Evolutionary conservation across 2,888 invertebrate genomes (phyloP).

Genomic region (Netelia inedita): DNA sequence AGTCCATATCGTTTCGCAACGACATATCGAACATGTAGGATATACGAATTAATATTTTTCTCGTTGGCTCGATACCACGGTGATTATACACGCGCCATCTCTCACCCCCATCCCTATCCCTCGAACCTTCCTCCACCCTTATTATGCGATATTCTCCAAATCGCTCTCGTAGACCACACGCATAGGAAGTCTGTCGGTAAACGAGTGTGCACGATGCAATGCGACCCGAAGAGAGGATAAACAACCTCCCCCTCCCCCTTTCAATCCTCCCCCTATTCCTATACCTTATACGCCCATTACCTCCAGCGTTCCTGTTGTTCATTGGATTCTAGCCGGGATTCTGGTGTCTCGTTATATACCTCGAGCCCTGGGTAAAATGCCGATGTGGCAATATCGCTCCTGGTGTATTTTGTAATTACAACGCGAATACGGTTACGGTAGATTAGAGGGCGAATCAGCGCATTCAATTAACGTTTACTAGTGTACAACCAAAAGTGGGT

Average conservation of each 20-base stretch:
- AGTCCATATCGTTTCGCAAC: too few species aligned
- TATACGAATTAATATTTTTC: conserved; percentile 75
- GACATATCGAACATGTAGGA: too few species aligned
- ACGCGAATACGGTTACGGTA: conserved; percentile 81
- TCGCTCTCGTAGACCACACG: conserved; percentile 63
- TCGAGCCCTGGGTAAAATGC: conserved; percentile 55
- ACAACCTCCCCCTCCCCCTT: conserved; percentile 19
- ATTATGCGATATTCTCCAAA: conserved; percentile 57
- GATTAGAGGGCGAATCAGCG: conserved; percentile 83
- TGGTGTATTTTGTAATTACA: conserved; percentile 81
- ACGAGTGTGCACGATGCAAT: conserved; percentile 55
- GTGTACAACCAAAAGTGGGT: conserved; percentile 59
- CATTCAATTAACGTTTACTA: conserved; percentile 84
- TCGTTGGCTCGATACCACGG: conserved; percentile 61
- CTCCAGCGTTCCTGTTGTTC: conserved; percentile 55
- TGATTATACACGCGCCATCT: conserved; percentile 25
- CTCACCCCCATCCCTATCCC: conserved; percentile 32
- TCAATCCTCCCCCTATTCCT: conserved; percentile 15
- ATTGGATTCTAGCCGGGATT: conserved; percentile 45
- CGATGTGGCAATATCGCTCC: conserved; percentile 74
- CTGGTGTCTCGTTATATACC: conserved; percentile 36
- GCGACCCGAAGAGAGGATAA: conserved; percentile 43
- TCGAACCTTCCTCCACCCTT: background rate
- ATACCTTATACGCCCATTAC: conserved; percentile 64
- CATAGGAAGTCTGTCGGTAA: conserved; percentile 55